These are phyloP conservation scores for Gadopsis marmoratus DNA, from an alignment of 2,797 vertebrate species.

Conservation along the genomic window DNA sequence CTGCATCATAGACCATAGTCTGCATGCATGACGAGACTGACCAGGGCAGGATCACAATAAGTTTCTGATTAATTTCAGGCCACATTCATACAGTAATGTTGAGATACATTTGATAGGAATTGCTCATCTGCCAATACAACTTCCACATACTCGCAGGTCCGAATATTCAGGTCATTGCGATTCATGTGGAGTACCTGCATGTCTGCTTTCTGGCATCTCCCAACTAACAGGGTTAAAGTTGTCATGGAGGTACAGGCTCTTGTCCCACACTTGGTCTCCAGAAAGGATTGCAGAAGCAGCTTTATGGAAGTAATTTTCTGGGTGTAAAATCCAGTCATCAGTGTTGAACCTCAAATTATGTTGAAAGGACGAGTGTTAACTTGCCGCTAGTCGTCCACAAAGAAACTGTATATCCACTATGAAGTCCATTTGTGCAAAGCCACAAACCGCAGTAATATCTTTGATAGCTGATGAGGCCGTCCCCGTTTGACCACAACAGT, in stretches of 20 bases:
- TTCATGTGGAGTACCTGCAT: neutral
- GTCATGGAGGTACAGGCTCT: neutral
- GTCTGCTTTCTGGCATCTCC: neutral
- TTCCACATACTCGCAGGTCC: neutral
- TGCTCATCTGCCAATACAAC: neutral
- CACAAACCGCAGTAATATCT: constrained; percentile 32
- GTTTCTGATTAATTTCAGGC: neutral
- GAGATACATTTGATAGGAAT: neutral
- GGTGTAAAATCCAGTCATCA: neutral
- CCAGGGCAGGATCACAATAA: too few relatives aligned
- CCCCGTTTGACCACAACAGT: constrained; percentile 19
- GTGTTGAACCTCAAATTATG: neutral
- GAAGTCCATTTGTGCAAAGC: constrained; percentile 34
- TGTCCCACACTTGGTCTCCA: neutral
- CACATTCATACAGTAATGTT: neutral
- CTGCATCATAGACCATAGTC: neutral
- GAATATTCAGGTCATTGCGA: neutral
- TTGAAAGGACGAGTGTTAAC: neutral
- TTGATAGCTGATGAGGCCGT: neutral
- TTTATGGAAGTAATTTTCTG: neutral
- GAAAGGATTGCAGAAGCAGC: neutral
- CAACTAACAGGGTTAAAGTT: neutral
- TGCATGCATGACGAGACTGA: neutral
- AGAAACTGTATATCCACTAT: constrained; percentile 2
- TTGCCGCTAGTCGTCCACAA: neutral